These are phyloP conservation scores for Orycteropus afer DNA, from an alignment of 2,113 vertebrate species.

Conservation along the genomic window DNA sequence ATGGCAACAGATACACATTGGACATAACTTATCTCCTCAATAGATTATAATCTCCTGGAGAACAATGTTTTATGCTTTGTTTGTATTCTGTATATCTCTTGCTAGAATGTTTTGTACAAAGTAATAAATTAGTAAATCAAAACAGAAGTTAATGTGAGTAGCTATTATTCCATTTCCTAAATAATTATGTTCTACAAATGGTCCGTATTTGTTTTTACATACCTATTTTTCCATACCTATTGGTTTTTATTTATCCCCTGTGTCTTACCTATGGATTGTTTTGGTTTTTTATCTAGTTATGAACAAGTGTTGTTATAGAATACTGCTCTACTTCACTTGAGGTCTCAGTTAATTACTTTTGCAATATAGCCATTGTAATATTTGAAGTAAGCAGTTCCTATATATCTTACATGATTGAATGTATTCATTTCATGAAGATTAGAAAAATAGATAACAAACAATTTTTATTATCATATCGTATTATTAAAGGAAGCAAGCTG, in stretches of 20 bases:
- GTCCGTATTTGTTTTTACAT: not conserved
- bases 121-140: constrained; percentile 23
- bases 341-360: constrained; percentile 84
- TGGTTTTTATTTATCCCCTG: not conserved
- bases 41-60: not conserved
- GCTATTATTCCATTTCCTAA: not conserved
- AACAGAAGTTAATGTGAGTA: not conserved
- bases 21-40: not conserved
- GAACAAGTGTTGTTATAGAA: constrained; percentile 53
- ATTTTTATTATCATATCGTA: constrained; percentile 80
- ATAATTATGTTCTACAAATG: not conserved
- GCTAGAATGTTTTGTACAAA: not conserved
- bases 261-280: constrained; percentile 16
- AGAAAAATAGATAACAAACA: constrained; percentile 81
- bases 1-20: not conserved
- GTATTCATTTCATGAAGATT: constrained; percentile 83
- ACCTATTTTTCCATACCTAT: too few species aligned
- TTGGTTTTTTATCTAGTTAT: constrained; percentile 65
- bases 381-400: constrained; percentile 80
- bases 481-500: constrained; percentile 73
- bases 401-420: constrained; percentile 83
- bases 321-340: constrained; percentile 52
- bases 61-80: not conserved
- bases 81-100: not conserved
- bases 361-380: constrained; percentile 78